These are phyloP conservation scores for Sus scrofa DNA, from an alignment of 2,113 vertebrate species.

Conservation along the genomic window T2T-Sscrofa CM000822.6:76225001-76225500, in stretches of 20 bases:
- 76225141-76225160: neutral
- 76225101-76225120: neutral
- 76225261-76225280: neutral
- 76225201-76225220: neutral
- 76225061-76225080: neutral
- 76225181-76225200: neutral
- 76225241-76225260: neutral
- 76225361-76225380: fast-evolving
- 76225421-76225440: neutral
- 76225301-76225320: neutral
- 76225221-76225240: neutral
- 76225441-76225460: neutral
- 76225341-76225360: neutral
- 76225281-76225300: neutral
- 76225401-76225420: fast-evolving
- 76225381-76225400: neutral
- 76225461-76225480: neutral
- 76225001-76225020: neutral
- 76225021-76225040: neutral
- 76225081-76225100: neutral
- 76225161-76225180: neutral
- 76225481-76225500: neutral
- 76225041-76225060: neutral
- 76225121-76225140: conserved; percentile 33
- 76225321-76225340: neutral